phyloP scores from a whole-genome alignment of 2,113 vertebrate species.

The Anarrhichthys ocellatus region DNA sequence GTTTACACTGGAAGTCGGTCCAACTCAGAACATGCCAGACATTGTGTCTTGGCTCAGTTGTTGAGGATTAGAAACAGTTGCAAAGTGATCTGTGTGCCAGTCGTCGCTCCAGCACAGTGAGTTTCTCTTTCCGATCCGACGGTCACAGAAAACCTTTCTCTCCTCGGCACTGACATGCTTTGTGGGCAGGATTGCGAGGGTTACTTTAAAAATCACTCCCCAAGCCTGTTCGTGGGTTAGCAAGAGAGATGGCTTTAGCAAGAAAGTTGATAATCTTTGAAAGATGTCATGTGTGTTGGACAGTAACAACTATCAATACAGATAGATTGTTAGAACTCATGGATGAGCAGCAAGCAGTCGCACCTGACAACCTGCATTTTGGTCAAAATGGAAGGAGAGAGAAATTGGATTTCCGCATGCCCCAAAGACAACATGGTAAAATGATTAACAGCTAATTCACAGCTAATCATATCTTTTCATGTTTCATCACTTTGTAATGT shows the following conservation, averaged over 20 bases:
- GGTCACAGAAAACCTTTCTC: neutral
- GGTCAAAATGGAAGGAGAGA: no score
- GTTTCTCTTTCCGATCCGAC: neutral
- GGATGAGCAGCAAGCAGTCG: no score
- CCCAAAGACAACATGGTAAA: neutral
- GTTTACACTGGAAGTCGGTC: neutral
- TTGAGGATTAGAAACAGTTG: slow-evolving; percentile 10
- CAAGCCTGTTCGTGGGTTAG: no score
- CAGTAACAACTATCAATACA: no score
- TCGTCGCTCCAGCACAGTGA: neutral
- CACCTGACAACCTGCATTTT: neutral
- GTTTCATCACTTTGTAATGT: neutral
- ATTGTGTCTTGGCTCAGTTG: slow-evolving; percentile 29
- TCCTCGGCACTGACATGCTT: neutral
- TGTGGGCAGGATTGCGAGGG: neutral
- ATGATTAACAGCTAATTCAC: no score
- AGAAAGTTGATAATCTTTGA: neutral
- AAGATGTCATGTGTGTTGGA: neutral
- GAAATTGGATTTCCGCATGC: neutral
- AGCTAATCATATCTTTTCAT: neutral
- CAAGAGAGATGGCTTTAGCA: neutral
- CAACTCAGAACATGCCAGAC: neutral
- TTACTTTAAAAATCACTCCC: no score
- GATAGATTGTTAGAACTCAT: neutral
- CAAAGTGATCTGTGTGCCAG: neutral